Conservation (phyloP, 2,113 vertebrate species). For the Vulpes vulpes region DNA sequence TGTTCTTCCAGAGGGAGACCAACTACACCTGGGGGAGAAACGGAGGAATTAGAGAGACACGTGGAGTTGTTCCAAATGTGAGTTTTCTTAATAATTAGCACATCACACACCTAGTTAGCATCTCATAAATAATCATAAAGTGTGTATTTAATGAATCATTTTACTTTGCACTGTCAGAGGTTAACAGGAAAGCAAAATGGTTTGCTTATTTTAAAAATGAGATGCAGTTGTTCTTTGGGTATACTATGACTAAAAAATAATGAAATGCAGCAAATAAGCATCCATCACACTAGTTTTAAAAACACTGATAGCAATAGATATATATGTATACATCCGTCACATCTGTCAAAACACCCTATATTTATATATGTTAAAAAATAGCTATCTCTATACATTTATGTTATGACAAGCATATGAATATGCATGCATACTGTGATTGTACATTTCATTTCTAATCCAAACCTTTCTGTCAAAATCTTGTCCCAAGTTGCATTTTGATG, state of each 20-base stretch:
- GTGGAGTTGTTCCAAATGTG: constrained; percentile 86
- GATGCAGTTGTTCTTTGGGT: constrained; percentile 63
- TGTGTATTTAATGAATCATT: constrained; percentile 88
- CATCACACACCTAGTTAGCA: constrained; percentile 89
- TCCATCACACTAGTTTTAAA: constrained; percentile 58
- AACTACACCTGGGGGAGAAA: constrained; percentile 81
- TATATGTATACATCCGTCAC: constrained; percentile 47
- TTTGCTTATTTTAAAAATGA: constrained; percentile 87
- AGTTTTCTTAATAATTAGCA: constrained; percentile 90
- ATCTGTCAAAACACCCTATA: constrained; percentile 77
- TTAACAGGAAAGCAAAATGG: constrained; percentile 86
- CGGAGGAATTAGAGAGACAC: constrained; percentile 80
- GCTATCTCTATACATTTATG: constrained; percentile 71
- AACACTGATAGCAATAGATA: constrained; percentile 53
- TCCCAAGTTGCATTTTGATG: constrained; percentile 35
- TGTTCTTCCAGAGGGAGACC: constrained; percentile 78
- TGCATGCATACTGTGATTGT: constrained; percentile 57
- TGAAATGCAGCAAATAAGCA: constrained; percentile 61
- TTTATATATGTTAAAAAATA: constrained; percentile 71
- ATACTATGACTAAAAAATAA: constrained; percentile 55
- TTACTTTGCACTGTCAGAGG: constrained; percentile 88
- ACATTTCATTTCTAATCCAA: constrained; percentile 67
- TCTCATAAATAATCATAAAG: constrained; percentile 91
- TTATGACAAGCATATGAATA: constrained; percentile 77
- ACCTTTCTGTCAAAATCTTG: constrained; percentile 69